Conservation (phyloP, 2,797 vertebrate genomes). For the Sitta carolinensis region DNA sequence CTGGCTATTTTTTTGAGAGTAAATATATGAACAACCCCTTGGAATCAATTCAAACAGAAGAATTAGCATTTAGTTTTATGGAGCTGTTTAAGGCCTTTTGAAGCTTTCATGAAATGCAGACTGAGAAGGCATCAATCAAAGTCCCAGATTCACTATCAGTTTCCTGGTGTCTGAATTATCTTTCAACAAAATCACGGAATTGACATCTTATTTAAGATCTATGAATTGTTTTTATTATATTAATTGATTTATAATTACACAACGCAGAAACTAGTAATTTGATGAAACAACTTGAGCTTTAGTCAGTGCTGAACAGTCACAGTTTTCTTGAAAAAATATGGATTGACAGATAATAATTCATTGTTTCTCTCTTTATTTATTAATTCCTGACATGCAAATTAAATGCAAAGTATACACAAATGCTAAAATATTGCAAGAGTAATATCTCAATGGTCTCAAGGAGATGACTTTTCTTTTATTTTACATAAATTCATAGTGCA, state of each 20-base stretch:
- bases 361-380: not conserved
- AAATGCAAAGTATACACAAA: not conserved
- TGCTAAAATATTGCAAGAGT: not conserved
- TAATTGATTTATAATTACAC: slow-evolving; percentile 5
- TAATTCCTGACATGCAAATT: not conserved
- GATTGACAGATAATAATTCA: not conserved
- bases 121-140: not conserved
- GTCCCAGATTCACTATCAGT: not conserved
- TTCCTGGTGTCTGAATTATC: not conserved
- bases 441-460: not conserved
- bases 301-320: not conserved
- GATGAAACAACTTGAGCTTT: not conserved
- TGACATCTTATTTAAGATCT: not conserved
- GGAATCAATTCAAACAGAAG: not conserved
- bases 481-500: not conserved
- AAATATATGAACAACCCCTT: not conserved
- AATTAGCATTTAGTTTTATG: not conserved
- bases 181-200: not conserved
- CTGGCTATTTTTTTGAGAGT: not conserved
- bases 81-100: not conserved
- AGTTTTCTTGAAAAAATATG: not conserved
- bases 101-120: not conserved
- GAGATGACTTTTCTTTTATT: not conserved
- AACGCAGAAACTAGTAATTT: not conserved
- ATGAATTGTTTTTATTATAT: not conserved